A percentile compares a stretch with the other conserved stretches of the same genome.
phyloP scores from a whole-genome alignment of 2,888 invertebrate genomes.

The Malthinus flaveolus region DNA sequence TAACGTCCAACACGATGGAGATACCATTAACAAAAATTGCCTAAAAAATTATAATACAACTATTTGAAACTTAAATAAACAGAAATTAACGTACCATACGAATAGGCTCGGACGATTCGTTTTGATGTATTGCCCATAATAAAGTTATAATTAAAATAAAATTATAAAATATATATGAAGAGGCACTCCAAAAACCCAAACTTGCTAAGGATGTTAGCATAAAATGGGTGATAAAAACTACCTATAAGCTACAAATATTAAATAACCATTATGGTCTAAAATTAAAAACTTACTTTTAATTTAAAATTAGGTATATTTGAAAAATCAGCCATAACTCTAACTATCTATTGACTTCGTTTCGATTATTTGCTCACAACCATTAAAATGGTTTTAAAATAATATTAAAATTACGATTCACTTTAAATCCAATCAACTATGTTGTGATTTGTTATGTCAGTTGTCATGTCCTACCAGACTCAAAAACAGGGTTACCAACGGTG shows the following conservation, averaged over 20 bases:
- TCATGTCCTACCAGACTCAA: too few species aligned
- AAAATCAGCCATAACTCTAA: constrained; percentile 21
- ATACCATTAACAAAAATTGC: constrained; percentile 20
- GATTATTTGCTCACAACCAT: too few species aligned
- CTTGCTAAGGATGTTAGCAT: constrained; percentile 15
- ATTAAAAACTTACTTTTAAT: constrained; percentile 14
- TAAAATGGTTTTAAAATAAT: too few species aligned
- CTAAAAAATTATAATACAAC: constrained; percentile 11
- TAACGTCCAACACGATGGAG: constrained; percentile 21
- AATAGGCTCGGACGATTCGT: constrained; percentile 21
- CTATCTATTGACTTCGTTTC: too few species aligned
- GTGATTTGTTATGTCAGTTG: too few species aligned
- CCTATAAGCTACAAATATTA: constrained; percentile 10
- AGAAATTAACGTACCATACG: constrained; percentile 18
- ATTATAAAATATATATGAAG: constrained; percentile 26
- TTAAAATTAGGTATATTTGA: constrained; percentile 22
- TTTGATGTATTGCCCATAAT: constrained; percentile 20
- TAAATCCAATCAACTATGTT: too few species aligned
- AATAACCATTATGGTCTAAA: not conserved
- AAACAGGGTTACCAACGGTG: too few species aligned
- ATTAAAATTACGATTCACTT: too few species aligned
- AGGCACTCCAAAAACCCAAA: constrained; percentile 18
- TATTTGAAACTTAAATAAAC: not conserved
- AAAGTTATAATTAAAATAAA: constrained; percentile 16
- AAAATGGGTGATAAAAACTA: constrained; percentile 22